These are phyloP conservation scores for Scarus forsteni DNA, from an alignment of 2,797 vertebrate species.

Conservation along the genomic window DNA sequence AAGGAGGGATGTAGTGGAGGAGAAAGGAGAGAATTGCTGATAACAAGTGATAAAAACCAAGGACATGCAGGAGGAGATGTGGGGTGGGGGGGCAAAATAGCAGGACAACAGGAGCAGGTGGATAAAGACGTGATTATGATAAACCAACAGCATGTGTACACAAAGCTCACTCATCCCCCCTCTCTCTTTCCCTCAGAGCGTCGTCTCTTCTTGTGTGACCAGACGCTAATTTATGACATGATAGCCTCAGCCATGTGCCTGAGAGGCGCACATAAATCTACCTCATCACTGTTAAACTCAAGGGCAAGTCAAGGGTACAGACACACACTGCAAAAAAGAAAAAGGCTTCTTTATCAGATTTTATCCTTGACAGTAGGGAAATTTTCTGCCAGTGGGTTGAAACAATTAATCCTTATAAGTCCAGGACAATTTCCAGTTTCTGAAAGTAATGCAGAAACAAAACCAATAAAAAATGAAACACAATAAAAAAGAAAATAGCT, in stretches of 20 bases:
- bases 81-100: conserved; percentile 35
- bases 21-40: conserved; percentile 25
- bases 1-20: conserved; percentile 10
- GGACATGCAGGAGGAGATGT: conserved; percentile 14
- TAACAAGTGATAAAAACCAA: conserved; percentile 26
- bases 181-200: conserved; percentile 7
- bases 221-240: conserved; percentile 75
- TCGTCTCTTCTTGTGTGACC: conserved; percentile 55
- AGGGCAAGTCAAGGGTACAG: conserved; percentile 72
- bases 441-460: too few relatives aligned
- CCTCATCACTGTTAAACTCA: conserved; percentile 73
- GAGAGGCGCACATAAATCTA: conserved; percentile 76
- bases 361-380: too few relatives aligned
- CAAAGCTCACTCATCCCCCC: conserved; percentile 11
- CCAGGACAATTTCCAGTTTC: too few relatives aligned
- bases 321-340: conserved; percentile 36
- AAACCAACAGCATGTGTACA: conserved; percentile 67
- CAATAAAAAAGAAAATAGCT: too few relatives aligned
- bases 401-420: too few relatives aligned
- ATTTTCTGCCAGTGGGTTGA: too few relatives aligned
- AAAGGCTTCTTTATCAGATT: conserved; percentile 1
- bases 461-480: too few relatives aligned
- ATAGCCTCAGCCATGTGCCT: conserved; percentile 57
- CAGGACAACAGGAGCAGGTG: conserved; percentile 56
- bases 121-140: conserved; percentile 67